Base-by-base conservation (phyloP, 1,140 invertebrate species). In the Chelonus insularis region DNA sequence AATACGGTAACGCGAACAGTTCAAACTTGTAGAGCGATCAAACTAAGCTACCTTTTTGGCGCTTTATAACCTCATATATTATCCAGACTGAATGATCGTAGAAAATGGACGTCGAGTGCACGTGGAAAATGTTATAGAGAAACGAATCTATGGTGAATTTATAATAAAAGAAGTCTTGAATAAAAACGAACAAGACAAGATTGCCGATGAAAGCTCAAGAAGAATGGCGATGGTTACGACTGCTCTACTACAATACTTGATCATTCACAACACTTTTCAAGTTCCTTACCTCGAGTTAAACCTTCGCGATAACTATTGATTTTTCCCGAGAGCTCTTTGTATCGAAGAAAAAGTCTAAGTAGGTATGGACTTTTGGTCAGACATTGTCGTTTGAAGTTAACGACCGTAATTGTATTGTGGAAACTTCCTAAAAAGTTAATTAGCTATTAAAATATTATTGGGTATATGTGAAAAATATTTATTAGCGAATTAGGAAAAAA, bases 21-120 rank as follows among this genome's bases (percentile, higher is more conserved):
- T 23, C 21, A 37, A 56, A 37, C 41, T 47, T 55, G 34, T 54
- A 39, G 52, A 29, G 56, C 54, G 50, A 56, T 64, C 58, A 64
- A 56, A 36, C 41, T 55, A 16, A 60, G 58, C 48, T 56, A 64
- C 57, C 51, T 57, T 56, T 60, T 64, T 39, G 37, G 34, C 36
- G 54, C 45, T 64, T 64, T 64, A 64, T 64, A 57, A 43, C 63
- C 52, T 57, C 58, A 60, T 64, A 60, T 60, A 64, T 64, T 60
- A 64, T 56, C 48, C 12, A 41, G 47, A 57, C 23, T 51, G 54
- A 64, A 57, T 57, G 20, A 52, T 54, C 36, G 11, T 16, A 18
- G 8, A 21, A 48, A 57, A 48, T 57, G 56, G 56, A 45, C 39
- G 41, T 29, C 37, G 25, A 12, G 12, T 43, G 12, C 39, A 36